Conservation (phyloP, 2,797 vertebrate species). For the Vipera latastei region DNA sequence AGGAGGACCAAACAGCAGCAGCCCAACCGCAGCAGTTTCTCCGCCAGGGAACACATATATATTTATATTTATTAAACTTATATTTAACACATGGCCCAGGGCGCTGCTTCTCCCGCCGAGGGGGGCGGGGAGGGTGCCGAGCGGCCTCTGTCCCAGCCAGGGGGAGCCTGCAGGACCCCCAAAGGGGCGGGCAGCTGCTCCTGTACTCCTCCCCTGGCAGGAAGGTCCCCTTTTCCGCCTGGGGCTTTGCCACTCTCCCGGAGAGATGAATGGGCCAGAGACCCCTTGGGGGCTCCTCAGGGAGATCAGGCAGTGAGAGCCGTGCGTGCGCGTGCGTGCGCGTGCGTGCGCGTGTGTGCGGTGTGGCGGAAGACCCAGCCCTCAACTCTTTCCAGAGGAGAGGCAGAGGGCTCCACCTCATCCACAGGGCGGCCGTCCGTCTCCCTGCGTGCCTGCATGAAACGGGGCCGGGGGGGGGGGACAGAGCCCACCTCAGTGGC, state of each 20-base stretch:
- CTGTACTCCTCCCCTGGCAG: background rate
- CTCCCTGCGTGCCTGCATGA: background rate
- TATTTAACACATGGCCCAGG: background rate
- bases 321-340: fast-evolving
- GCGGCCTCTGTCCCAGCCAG: background rate
- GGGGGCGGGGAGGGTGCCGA: background rate
- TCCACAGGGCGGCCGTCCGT: background rate
- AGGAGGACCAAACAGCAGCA: background rate
- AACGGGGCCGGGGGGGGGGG: background rate
- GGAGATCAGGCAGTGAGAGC: background rate
- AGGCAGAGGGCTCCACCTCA: background rate
- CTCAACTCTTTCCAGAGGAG: background rate
- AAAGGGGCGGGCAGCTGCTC: background rate
- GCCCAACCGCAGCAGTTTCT: background rate
- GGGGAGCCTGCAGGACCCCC: background rate
- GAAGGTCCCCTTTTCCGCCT: background rate
- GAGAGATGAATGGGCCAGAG: fast-evolving
- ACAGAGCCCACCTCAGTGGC: background rate
- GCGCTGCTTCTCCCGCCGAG: background rate
- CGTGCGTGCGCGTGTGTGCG: fast-evolving
- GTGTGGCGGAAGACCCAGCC: background rate
- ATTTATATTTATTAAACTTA: too few species aligned
- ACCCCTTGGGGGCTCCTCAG: too few species aligned
- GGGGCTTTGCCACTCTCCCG: background rate
- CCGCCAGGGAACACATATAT: background rate